A percentile compares a stretch with the other conserved stretches of the same genome.
Evolutionary conservation across 2,113 vertebrate genomes (phyloP).

Genomic region (Pituophis catenifer): DNA sequence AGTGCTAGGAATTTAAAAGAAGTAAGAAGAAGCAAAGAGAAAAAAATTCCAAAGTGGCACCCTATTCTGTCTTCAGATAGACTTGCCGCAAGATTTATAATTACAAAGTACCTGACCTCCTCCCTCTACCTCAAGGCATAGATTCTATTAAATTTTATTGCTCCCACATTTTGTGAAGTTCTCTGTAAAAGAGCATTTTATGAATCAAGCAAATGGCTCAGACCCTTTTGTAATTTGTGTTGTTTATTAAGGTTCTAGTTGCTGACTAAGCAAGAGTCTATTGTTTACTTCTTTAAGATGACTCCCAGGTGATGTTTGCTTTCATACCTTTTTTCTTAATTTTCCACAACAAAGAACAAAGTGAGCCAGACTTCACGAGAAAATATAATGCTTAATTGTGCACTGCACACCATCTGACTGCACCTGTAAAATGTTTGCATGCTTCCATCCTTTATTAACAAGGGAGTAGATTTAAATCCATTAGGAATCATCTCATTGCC

Average conservation of each 20-base stretch:
- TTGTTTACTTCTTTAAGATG: conserved; percentile 54
- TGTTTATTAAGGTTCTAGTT: conserved; percentile 61
- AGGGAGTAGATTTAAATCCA: conserved; percentile 47
- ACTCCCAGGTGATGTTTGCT: conserved; percentile 31
- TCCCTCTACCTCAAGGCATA: conserved; percentile 13
- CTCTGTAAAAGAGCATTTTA: conserved; percentile 40
- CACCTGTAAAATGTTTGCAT: conserved; percentile 39
- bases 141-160: conserved; percentile 52
- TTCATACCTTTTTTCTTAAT: conserved; percentile 1
- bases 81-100: conserved; percentile 37
- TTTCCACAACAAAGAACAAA: conserved; percentile 29
- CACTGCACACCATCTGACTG: conserved; percentile 36
- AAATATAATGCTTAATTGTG: conserved; percentile 46
- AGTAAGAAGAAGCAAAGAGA: neutral
- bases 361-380: conserved; percentile 19
- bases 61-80: conserved; percentile 35
- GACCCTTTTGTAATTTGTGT: conserved; percentile 36
- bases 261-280: conserved; percentile 56
- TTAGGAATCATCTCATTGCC: conserved; percentile 65
- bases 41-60: neutral
- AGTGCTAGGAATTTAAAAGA: conserved; percentile 21
- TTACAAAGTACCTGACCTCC: conserved; percentile 40
- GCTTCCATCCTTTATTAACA: conserved; percentile 48
- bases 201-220: conserved; percentile 45
- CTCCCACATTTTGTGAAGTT: conserved; percentile 45